phyloP scores from a whole-genome alignment of 2,888 invertebrate species.

The Unio delphinus region DNA sequence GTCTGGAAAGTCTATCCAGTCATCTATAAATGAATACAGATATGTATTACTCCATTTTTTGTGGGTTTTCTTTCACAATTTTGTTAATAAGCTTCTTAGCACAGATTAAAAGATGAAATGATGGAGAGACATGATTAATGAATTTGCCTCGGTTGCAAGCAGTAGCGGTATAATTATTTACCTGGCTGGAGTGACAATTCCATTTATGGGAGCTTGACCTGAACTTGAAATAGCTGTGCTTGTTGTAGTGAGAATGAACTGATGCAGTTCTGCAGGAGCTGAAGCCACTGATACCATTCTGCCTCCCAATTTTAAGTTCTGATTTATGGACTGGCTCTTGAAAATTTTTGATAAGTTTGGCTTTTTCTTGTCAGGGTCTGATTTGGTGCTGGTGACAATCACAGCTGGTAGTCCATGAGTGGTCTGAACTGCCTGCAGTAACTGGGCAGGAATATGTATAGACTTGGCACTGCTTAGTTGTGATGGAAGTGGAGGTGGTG shows the following conservation, averaged over 20 bases:
- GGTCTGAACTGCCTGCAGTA: slow-evolving; percentile 41
- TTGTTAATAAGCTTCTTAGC: no score
- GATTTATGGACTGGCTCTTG: slow-evolving; percentile 39
- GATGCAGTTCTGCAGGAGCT: slow-evolving; percentile 26
- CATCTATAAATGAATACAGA: no score
- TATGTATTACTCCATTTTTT: no score
- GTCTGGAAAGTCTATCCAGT: no score
- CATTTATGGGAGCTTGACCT: no score
- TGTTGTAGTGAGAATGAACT: slow-evolving; percentile 30
- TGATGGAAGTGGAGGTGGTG: slow-evolving; percentile 11
- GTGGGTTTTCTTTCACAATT: no score
- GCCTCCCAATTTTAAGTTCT: slow-evolving; percentile 37
- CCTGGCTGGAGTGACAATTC: no score
- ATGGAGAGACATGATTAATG: no score
- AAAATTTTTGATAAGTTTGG: slow-evolving; percentile 33
- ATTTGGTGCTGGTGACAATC: slow-evolving; percentile 38
- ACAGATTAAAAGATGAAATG: no score
- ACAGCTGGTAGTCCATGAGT: slow-evolving; percentile 43
- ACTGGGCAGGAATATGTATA: slow-evolving; percentile 49
- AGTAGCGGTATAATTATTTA: no score
- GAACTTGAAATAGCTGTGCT: slow-evolving; percentile 3
- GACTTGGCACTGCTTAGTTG: slow-evolving; percentile 31
- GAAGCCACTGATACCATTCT: slow-evolving; percentile 26
- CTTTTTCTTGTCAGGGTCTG: slow-evolving; percentile 28
- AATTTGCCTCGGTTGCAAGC: no score